Evolutionary conservation across 2,888 invertebrate species (phyloP).

Genomic region (Lochmaea capreae): DNA sequence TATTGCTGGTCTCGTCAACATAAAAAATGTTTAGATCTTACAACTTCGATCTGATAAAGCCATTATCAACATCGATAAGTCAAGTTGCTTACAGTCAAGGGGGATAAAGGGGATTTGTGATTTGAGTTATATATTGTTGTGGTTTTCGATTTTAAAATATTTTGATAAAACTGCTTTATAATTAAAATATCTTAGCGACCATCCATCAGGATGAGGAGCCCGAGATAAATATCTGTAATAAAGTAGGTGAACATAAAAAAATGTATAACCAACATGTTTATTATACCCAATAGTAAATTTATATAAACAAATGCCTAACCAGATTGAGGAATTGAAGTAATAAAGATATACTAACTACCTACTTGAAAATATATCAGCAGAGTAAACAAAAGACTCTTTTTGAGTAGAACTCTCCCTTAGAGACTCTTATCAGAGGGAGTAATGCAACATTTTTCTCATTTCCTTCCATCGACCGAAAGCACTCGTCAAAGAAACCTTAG

Average conservation of each 20-base stretch:
- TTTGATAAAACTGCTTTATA: too few relatives aligned
- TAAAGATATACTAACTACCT: conserved; percentile 4
- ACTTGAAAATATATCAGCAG: neutral
- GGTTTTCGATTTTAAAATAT: neutral
- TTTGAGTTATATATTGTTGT: conserved; percentile 10
- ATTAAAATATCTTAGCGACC: too few relatives aligned
- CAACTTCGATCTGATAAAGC: conserved; percentile 40
- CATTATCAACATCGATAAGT: conserved; percentile 36
- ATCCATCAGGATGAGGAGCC: too few relatives aligned
- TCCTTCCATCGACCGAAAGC: conserved; percentile 10
- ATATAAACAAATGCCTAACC: too few relatives aligned
- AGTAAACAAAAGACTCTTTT: conserved; percentile 1
- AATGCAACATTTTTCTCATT: conserved; percentile 26
- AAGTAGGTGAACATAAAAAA: neutral
- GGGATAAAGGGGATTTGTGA: conserved; percentile 18
- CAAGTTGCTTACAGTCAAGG: conserved; percentile 13
- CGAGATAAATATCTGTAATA: too few relatives aligned
- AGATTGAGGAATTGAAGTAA: neutral
- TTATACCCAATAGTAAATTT: too few relatives aligned
- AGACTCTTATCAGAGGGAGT: conserved; percentile 15
- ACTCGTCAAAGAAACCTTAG: conserved; percentile 21
- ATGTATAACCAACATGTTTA: neutral
- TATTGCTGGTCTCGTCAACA: conserved; percentile 32
- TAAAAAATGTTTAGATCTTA: conserved; percentile 38
- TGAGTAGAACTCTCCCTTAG: neutral